Evolutionary conservation across 2,888 invertebrate genomes (phyloP), one percentile per base, ranked within the genome.

Genomic region (Lissonota sp.): DNA sequence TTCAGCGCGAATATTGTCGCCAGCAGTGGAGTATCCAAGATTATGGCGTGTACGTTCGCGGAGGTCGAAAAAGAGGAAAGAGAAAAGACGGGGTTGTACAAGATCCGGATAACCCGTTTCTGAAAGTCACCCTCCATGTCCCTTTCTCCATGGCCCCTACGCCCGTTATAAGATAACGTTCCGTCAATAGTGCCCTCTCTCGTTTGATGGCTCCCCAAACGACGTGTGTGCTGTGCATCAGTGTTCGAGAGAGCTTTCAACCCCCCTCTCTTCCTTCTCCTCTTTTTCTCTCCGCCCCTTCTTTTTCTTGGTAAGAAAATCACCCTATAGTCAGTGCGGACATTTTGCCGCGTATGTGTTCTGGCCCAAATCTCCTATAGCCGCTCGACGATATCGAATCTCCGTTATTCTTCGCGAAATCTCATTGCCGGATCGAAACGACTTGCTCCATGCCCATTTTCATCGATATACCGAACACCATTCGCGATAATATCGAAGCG

Each of bases 151-250:
- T n/a, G n/a, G 16, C 53, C 16, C n/a, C 14, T 57, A 44, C 37
- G 14, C 53, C 42, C 66, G 62, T 75, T 71, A 55, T 66, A 51
- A 75, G 81, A 82, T 82, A 82, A 82, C 78, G 78, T 71, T 78
- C 42, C 81, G 81, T 82, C 78, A 82, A 82, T 79, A 75, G 70
- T 57, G 49, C 44, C 12, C 73, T 37, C 60, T 57, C 78, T 75
- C 44, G 42, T 46, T 26, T 26, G 26, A 26, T 26, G 71, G 62
- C 60, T 60, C 37, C 62, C 16, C 42, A 57, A 82, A 78, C 71
- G 74, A 75, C 78, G 62, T 71, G 74, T 53, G 70, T 60, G 63
- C 26, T 55, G 26, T 26, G 39, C 71, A 40, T 46, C 64, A 39
- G 57, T 63, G 75, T 63, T 58, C 57, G 12, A 51, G 12, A 51